phyloP scores from a whole-genome alignment of 2,113 vertebrate genomes.

The Dipodomys merriami region DNA sequence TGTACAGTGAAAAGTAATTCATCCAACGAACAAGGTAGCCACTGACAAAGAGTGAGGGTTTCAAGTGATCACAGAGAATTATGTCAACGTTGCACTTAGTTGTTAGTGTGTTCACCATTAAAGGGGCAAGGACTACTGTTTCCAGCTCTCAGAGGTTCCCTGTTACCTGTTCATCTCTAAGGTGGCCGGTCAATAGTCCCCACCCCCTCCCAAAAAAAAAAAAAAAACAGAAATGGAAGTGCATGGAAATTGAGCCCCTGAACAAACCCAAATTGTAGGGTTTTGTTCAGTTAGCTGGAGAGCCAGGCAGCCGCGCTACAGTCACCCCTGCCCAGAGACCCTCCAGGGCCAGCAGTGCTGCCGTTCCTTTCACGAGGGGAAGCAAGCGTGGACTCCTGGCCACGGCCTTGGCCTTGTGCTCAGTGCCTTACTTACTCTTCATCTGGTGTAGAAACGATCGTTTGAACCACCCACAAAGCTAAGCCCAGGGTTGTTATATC shows the following conservation, averaged over 20 bases:
- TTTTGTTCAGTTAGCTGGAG: neutral
- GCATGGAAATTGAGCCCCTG: accelerated
- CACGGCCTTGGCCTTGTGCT: accelerated
- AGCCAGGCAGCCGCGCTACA: neutral
- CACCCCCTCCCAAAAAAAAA: neutral
- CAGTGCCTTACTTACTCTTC: accelerated
- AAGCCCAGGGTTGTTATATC: neutral
- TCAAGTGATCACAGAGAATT: neutral
- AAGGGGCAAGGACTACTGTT: neutral
- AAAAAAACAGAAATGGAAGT: accelerated
- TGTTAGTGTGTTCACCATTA: no score
- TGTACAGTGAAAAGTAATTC: neutral
- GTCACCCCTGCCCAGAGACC: neutral
- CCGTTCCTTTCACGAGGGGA: accelerated
- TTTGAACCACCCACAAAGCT: neutral
- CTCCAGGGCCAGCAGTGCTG: accelerated
- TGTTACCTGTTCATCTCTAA: accelerated
- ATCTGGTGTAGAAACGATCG: accelerated
- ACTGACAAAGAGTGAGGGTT: accelerated
- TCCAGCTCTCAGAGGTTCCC: accelerated
- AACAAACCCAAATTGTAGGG: neutral
- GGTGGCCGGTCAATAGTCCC: accelerated
- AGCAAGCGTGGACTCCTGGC: accelerated
- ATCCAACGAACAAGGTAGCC: neutral
- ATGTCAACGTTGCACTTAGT: accelerated